Evolutionary conservation across 2,888 invertebrate species (phyloP).

Genomic region (Odontocerum albicorne): DNA sequence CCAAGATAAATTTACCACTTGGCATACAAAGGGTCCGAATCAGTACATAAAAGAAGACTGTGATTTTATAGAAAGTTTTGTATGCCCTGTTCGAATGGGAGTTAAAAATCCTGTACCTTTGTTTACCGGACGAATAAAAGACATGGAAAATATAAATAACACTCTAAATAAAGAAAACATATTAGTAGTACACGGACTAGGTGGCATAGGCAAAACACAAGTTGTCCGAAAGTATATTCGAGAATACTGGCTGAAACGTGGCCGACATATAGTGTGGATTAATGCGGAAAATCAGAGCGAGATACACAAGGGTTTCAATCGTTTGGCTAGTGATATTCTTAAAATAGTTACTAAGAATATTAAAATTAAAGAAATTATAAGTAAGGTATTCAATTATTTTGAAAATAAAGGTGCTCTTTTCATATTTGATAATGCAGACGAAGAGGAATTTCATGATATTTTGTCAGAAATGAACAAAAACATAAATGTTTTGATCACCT

Average conservation of each 20-base stretch:
- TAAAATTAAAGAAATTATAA: not conserved
- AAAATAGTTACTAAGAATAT: not conserved
- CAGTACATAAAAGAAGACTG: too few relatives aligned
- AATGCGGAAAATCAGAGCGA: not conserved
- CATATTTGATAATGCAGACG: not conserved
- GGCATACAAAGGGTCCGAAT: too few relatives aligned
- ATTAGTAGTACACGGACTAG: too few relatives aligned
- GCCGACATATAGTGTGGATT: not conserved
- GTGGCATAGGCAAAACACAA: conserved; percentile 2
- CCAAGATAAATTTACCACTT: too few relatives aligned
- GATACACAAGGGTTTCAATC: not conserved
- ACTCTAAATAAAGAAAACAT: too few relatives aligned
- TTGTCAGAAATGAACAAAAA: not conserved
- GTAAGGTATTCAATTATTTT: not conserved
- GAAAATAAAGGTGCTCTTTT: not conserved
- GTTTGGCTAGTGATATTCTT: not conserved
- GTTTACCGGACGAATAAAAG: not conserved
- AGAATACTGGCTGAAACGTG: too few relatives aligned
- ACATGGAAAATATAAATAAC: not conserved
- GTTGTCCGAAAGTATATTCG: conserved; percentile 1
- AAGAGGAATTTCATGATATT: not conserved
- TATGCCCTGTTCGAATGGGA: too few relatives aligned
- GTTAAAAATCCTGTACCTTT: not conserved
- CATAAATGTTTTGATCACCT: not conserved
- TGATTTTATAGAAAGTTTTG: too few relatives aligned